Conservation (phyloP, 2,888 invertebrate genomes). For the Brachypalpus laphriformis region DNA sequence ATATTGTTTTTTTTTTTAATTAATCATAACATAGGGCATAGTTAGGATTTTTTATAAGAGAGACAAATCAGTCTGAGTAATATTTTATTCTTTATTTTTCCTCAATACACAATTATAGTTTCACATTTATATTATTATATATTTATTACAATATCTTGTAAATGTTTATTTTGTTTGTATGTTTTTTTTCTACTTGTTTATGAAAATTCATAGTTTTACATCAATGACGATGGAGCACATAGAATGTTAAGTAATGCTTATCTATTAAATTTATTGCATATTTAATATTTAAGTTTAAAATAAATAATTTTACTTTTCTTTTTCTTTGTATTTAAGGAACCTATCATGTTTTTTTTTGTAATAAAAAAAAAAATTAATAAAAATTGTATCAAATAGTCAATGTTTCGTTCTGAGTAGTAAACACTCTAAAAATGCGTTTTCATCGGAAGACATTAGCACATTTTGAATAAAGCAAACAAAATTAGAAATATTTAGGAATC, state of each 20-base stretch:
- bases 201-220: conserved; percentile 70
- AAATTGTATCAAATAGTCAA: conserved; percentile 19
- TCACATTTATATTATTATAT: neutral
- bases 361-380: conserved; percentile 13
- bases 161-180: conserved; percentile 35
- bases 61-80: conserved; percentile 67
- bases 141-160: conserved; percentile 7
- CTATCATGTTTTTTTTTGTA: conserved; percentile 9
- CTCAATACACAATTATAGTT: conserved; percentile 33
- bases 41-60: conserved; percentile 40
- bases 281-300: conserved; percentile 14
- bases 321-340: conserved; percentile 52
- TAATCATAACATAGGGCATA: conserved; percentile 27
- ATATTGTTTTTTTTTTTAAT: conserved; percentile 7
- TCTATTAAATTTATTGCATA: conserved; percentile 58
- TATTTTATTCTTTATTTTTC: conserved; percentile 19
- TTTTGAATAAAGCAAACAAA: conserved; percentile 24
- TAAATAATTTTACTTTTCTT: neutral
- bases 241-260: conserved; percentile 63
- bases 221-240: conserved; percentile 74
- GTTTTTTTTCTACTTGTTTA: conserved; percentile 22
- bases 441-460: conserved; percentile 64
- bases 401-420: conserved; percentile 29
- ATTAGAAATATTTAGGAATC: conserved; percentile 31
- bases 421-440: conserved; percentile 52